Base-by-base conservation (phyloP, 2,113 vertebrate genomes). In the Motacilla tschutschensis region DNA sequence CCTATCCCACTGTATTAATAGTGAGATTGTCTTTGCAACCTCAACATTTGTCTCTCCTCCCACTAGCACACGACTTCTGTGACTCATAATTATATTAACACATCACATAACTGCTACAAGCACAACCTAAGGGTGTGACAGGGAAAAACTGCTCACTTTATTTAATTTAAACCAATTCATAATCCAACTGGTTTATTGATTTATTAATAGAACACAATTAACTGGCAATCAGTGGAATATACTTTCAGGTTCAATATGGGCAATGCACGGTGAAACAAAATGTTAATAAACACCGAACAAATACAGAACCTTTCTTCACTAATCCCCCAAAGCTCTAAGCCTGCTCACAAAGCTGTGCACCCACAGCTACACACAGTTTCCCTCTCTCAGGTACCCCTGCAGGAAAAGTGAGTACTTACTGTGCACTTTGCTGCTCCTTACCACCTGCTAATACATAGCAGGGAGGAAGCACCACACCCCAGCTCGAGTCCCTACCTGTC, bases 281-380 rank as follows among this genome's bases (percentile, higher is more conserved):
- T 17, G 21, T 48, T 40, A 73, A 85, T 13, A 25, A 66, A 48
- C 13, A 79, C 6, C 64, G n/a, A 60, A 46, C 2, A 41, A 46
- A 83, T 55, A 47, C 46, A 55, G 2, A 3, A 18, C 33, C 9
- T 80, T 50, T 60, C 38, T 69, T 44, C 21, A 4, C 47, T 40
- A 73, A 40, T 47, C 2, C 6, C 33, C 46, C 14, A 3, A 63
- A 51, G 22, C 44, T 60, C 63, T 76, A 72, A 55, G 22, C 24
- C 21, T 4, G 38, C 47, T 54, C 59, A 59, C 9, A n/a, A 38
- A 72, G 19, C 31, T 48, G 24, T 14, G 41, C 40, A 69, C 33
- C 9, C 28, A 19, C 0, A 2, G 35, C 38, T 66, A 14, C 2
- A 14, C 17, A 15, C 5, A 51, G 18, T 7, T 14, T 36, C 5